Evolutionary conservation across 2,888 invertebrate genomes (phyloP), one percentile per base, ranked within the genome.

Genomic region (Lithophane semibrunnea): DNA sequence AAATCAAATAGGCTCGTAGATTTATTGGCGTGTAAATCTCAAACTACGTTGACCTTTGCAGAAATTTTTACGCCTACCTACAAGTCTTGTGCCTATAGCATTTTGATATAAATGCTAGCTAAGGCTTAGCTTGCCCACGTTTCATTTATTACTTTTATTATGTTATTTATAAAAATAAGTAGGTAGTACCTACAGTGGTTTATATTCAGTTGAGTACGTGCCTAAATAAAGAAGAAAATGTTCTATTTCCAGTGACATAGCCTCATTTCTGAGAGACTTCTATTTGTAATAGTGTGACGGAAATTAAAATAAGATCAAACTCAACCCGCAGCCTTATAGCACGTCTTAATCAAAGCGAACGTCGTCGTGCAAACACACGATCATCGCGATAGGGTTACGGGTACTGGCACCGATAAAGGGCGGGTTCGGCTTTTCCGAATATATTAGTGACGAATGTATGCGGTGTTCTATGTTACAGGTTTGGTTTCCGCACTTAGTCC

Each of bases 1-100:
- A 77, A 84, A 84, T 80, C 80, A 72, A 78, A 77, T 44, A 47
- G 65, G 8, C 73, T 29, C 12, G 42, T 63, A 73, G 73, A 83
- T 77, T 77, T 84, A 84, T 77, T 68, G 58, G 56, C 24, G 58
- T 77, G 65, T 80, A 73, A 75, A 80, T 83, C 75, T 73, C 70
- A 13, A 61, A 52, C 4, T n/a, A 70, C 13, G 52, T 3, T 80
- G 64, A 73, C 54, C 73, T 77, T 58, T 67, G 21, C 29, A 58
- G 61, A 58, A 66, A 70, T 65, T 49, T 42, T 37, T 13, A 67
- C n/a, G 66, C 13, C 60, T 29, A 61, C 60, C 10, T 44, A n/a
- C 18, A 47, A 64, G 16, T 79, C 1, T 24, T 47, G 8, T 54
- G n/a, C 21, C 8, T 21, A 52, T n/a, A 49, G 10, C 7, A 44